These are phyloP conservation scores for Odontesthes bonariensis DNA, from an alignment of 2,113 vertebrate genomes.

Conservation along the genomic window DNA sequence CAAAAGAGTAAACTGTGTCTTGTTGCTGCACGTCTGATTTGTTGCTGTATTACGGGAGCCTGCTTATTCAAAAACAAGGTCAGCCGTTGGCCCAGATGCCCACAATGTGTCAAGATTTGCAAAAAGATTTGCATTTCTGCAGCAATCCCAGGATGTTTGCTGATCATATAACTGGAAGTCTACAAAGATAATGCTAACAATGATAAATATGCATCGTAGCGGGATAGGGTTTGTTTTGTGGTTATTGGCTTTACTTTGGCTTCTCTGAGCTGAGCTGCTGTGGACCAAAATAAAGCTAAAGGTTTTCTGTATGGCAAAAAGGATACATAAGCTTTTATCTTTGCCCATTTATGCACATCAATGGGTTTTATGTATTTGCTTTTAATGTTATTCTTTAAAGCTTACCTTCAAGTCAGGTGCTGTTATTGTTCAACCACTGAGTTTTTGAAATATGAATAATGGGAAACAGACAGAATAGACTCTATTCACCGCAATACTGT, in stretches of 20 bases:
- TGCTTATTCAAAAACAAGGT: conserved; percentile 15
- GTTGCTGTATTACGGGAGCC: background rate
- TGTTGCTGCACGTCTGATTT: no score
- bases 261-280: conserved; percentile 7
- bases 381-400: conserved; percentile 36
- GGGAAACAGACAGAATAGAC: conserved; percentile 5
- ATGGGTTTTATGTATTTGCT: conserved; percentile 27
- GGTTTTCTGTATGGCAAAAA: conserved; percentile 29
- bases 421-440: conserved; percentile 24
- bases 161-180: conserved; percentile 44
- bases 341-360: conserved; percentile 27
- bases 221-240: conserved; percentile 40
- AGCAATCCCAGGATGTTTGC: conserved; percentile 24
- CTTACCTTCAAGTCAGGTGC: conserved; percentile 34
- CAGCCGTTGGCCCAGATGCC: conserved; percentile 11
- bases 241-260: conserved; percentile 40
- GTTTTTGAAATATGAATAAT: conserved; percentile 21
- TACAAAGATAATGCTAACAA: conserved; percentile 44
- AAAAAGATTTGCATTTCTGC: conserved; percentile 36
- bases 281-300: conserved; percentile 50
- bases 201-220: conserved; percentile 26
- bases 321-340: conserved; percentile 43
- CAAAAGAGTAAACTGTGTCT: no score
- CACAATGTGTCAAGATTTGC: conserved; percentile 35
- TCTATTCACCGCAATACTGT: conserved; percentile 7